Percentiles rank a stretch among this genome's conserved stretches.
Evolutionary conservation across 2,113 vertebrate genomes (phyloP).

Genomic region (Taurulus bubalis): DNA sequence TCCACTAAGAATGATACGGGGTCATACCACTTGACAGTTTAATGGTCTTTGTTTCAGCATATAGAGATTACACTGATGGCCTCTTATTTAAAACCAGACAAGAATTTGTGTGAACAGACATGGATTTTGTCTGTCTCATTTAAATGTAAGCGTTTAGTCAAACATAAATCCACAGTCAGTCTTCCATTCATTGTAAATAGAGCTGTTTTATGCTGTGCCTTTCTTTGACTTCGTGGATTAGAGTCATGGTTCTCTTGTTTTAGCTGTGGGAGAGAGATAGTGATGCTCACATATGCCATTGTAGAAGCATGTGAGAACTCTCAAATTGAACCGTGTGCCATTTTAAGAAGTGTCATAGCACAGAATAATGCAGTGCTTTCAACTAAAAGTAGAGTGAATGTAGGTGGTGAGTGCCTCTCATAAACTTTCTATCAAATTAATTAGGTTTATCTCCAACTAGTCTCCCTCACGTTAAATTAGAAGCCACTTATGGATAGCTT

Average conservation of each 20-base stretch:
- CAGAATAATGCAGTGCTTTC: constrained; percentile 36
- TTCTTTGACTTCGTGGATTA: constrained; percentile 57
- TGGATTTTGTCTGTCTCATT: constrained; percentile 35
- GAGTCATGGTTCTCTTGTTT: constrained; percentile 40
- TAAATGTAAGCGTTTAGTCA: constrained; percentile 42
- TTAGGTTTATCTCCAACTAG: constrained; percentile 51
- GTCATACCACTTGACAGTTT: background rate
- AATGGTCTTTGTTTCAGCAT: background rate
- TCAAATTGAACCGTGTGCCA: constrained; percentile 16
- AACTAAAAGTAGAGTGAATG: constrained; percentile 31
- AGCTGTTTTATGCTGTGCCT: constrained; percentile 42
- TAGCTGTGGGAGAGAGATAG: constrained; percentile 35
- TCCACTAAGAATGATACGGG: background rate
- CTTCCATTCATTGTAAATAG: constrained; percentile 57
- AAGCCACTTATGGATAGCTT: constrained; percentile 54
- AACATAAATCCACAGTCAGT: constrained; percentile 51
- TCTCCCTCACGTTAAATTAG: constrained; percentile 61
- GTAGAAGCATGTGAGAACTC: background rate
- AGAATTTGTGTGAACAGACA: constrained; percentile 37
- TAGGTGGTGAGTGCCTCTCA: constrained; percentile 37
- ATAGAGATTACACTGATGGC: constrained; percentile 19
- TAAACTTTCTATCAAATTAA: constrained; percentile 65
- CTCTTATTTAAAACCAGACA: constrained; percentile 30
- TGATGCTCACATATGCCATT: background rate
- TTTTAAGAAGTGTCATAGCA: constrained; percentile 35